A percentile compares a stretch with the other conserved stretches of the same genome.
These are phyloP conservation scores for Sternotherus odoratus DNA, from an alignment of 2,797 vertebrate genomes.

Conservation along the genomic window DNA sequence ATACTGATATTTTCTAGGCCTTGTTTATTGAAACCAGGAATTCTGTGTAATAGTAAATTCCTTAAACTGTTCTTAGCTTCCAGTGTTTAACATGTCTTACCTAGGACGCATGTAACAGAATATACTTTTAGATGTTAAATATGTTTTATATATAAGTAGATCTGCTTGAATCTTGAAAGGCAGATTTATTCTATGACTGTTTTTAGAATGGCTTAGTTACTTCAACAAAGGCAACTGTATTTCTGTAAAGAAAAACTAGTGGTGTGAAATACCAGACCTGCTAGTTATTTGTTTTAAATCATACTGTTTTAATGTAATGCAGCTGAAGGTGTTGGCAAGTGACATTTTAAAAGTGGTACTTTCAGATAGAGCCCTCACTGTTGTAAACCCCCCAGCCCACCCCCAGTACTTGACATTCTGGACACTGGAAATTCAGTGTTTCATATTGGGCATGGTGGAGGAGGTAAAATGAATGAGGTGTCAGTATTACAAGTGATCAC, in stretches of 20 bases:
- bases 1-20: not conserved
- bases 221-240: not conserved
- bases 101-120: not conserved
- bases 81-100: not conserved
- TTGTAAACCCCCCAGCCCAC: not conserved
- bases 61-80: not conserved
- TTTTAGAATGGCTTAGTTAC: not conserved
- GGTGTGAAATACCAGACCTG: not conserved
- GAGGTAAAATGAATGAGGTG: not conserved
- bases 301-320: not conserved
- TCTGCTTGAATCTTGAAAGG: not conserved
- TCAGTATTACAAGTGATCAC: not conserved
- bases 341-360: not conserved
- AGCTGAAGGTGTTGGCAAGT: not conserved
- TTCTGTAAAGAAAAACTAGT: not conserved
- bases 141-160: not conserved
- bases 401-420: not conserved
- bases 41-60: not conserved
- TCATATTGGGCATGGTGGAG: accelerated
- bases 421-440: not conserved
- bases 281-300: not conserved
- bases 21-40: not conserved
- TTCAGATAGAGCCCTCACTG: not conserved
- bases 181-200: not conserved
- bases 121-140: not conserved